These are phyloP conservation scores for Synanthedon formicaeformis DNA, from an alignment of 2,888 invertebrate species.

Conservation along the genomic window DNA sequence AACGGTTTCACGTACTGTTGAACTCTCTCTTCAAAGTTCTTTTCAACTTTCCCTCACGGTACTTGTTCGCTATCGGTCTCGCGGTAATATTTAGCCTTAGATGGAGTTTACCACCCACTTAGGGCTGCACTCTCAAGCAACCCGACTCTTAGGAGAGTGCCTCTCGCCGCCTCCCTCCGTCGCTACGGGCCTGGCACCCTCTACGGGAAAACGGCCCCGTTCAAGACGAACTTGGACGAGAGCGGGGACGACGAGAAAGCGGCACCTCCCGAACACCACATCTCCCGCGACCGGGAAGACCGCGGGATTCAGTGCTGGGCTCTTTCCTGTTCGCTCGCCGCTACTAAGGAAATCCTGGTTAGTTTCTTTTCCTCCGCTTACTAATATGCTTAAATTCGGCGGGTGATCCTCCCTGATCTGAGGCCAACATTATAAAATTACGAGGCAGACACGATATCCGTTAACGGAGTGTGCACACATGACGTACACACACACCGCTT, in stretches of 20 bases:
- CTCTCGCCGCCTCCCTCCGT: constrained; percentile 15
- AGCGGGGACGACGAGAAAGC: not conserved
- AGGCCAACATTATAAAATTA: not conserved
- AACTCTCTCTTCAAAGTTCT: not conserved
- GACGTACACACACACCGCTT: too few relatives aligned
- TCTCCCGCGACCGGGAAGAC: not conserved
- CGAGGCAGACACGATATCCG: not conserved
- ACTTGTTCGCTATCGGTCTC: not conserved
- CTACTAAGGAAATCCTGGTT: constrained; percentile 73
- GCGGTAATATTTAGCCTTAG: not conserved
- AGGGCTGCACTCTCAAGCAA: not conserved
- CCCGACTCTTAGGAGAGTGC: constrained; percentile 2
- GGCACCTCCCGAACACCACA: not conserved
- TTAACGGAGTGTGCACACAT: not conserved
- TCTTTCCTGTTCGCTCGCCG: constrained; percentile 35
- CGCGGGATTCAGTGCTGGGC: not conserved
- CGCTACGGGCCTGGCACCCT: constrained; percentile 56
- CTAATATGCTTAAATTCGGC: constrained; percentile 69
- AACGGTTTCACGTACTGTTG: not conserved
- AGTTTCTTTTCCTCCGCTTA: constrained; percentile 75
- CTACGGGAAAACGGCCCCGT: constrained; percentile 16
- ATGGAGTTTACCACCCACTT: not conserved
- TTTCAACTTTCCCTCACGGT: not conserved
- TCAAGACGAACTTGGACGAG: not conserved
- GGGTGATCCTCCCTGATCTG: constrained; percentile 7